phyloP scores from a whole-genome alignment of 2,888 invertebrate species.

The Microchrysa polita region DNA sequence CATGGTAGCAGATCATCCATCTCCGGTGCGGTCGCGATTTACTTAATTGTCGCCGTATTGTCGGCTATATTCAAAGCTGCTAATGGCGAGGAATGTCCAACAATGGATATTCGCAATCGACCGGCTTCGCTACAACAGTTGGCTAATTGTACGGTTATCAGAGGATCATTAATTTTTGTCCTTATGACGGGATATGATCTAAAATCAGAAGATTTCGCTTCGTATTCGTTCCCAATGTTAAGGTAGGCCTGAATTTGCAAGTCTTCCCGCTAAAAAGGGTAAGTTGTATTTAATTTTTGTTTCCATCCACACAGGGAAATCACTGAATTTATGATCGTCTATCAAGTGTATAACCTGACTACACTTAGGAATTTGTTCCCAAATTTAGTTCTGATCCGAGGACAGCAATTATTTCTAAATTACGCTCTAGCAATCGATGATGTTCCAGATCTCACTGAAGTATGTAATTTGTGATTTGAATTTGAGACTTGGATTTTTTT shows the following conservation, averaged over 20 bases:
- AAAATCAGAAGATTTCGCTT: constrained; percentile 64
- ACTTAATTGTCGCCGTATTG: not conserved
- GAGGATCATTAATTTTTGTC: constrained; percentile 80
- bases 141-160: constrained; percentile 77
- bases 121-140: constrained; percentile 65
- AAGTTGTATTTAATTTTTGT: constrained; percentile 16
- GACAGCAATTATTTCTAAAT: constrained; percentile 77
- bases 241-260: constrained; percentile 53
- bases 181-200: constrained; percentile 67
- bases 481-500: not conserved
- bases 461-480: constrained; percentile 55
- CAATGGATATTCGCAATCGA: constrained; percentile 69
- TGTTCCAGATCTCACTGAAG: constrained; percentile 72
- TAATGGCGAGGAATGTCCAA: constrained; percentile 66
- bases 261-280: not conserved
- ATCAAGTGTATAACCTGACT: constrained; percentile 76
- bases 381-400: constrained; percentile 87
- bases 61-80: not conserved
- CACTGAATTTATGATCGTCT: constrained; percentile 84
- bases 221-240: constrained; percentile 74
- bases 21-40: not conserved
- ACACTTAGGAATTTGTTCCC: constrained; percentile 84
- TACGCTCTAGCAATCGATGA: constrained; percentile 85
- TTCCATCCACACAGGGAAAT: constrained; percentile 70
- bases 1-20: too few species aligned